Conservation (phyloP, 2,113 vertebrate genomes). For the Scomber colias region DNA sequence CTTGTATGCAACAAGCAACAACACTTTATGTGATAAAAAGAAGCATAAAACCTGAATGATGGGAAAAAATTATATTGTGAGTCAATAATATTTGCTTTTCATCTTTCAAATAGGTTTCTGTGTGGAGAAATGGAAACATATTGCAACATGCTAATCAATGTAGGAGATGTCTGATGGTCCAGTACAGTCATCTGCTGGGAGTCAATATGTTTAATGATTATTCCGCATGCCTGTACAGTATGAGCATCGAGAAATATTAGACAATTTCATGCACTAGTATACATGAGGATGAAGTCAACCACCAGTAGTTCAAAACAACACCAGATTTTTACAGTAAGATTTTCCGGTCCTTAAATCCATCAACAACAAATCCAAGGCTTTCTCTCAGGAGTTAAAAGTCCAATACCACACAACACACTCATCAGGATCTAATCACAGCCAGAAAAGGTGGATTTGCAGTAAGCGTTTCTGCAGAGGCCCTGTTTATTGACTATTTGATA, state of each 20-base stretch:
- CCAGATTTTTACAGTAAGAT: not conserved
- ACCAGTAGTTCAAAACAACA: conserved; percentile 3
- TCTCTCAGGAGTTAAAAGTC: conserved; percentile 16
- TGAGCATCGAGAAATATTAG: conserved; percentile 12
- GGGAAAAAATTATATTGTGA: not conserved
- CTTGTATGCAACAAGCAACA: not conserved
- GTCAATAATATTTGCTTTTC: not conserved
- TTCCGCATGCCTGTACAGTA: not conserved
- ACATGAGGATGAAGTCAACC: not conserved
- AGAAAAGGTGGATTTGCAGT: conserved; percentile 29
- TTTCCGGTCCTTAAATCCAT: conserved; percentile 26
- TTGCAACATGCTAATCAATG: conserved; percentile 25
- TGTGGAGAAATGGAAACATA: not conserved
- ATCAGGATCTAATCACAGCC: conserved; percentile 17
- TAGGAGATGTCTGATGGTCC: conserved; percentile 6
- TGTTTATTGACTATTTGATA: conserved; percentile 31
- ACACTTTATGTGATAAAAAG: not conserved
- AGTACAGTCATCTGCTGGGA: not conserved
- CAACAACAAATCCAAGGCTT: not conserved
- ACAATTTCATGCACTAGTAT: conserved; percentile 8
- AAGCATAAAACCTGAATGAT: not conserved
- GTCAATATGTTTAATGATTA: conserved; percentile 23
- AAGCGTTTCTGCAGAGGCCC: conserved; percentile 7
- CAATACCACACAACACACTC: conserved; percentile 10
- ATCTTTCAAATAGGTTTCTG: not conserved